Conservation (phyloP, 23 tunicate species). For the Pegea sp. region DNA sequence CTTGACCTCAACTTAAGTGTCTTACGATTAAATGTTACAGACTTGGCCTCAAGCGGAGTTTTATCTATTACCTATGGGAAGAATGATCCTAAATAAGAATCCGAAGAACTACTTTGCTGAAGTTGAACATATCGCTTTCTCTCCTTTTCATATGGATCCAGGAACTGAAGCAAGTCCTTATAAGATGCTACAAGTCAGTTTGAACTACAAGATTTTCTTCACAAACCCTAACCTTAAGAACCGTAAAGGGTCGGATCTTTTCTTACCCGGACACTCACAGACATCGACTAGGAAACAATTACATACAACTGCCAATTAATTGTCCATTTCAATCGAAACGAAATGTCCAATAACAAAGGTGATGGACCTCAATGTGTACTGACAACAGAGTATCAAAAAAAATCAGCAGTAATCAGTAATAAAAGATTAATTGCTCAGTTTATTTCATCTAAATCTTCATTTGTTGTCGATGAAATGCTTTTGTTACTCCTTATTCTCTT, state of each 20-base stretch:
- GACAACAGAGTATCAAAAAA: slow-evolving; percentile 68
- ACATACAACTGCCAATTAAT: slow-evolving; percentile 86
- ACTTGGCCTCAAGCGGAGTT: slow-evolving; percentile 89
- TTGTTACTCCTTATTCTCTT: too few relatives aligned
- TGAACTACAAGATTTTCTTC: too few relatives aligned
- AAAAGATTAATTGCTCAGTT: slow-evolving; percentile 2
- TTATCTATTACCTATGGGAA: slow-evolving; percentile 75
- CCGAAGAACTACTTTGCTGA: slow-evolving; percentile 88
- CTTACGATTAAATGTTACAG: slow-evolving; percentile 6
- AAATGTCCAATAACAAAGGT: slow-evolving; percentile 35
- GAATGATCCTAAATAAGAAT: slow-evolving; percentile 71
- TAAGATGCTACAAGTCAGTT: slow-evolving; percentile 69
- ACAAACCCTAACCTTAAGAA: too few relatives aligned
- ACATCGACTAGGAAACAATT: slow-evolving; percentile 71
- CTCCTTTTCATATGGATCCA: slow-evolving; percentile 87
- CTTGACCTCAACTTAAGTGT: neutral
- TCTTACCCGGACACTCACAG: slow-evolving; percentile 97
- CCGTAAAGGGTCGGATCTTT: slow-evolving; percentile 51
- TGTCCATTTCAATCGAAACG: slow-evolving; percentile 47
- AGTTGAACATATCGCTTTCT: slow-evolving; percentile 89
- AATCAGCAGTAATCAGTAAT: too few relatives aligned
- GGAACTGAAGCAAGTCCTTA: slow-evolving; percentile 91
- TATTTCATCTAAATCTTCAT: neutral
- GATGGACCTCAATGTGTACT: slow-evolving; percentile 93
- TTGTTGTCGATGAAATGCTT: too few relatives aligned